Evolutionary conservation across 1,140 invertebrate genomes (phyloP).

Genomic region (Leptinotarsa undecemlineata): DNA sequence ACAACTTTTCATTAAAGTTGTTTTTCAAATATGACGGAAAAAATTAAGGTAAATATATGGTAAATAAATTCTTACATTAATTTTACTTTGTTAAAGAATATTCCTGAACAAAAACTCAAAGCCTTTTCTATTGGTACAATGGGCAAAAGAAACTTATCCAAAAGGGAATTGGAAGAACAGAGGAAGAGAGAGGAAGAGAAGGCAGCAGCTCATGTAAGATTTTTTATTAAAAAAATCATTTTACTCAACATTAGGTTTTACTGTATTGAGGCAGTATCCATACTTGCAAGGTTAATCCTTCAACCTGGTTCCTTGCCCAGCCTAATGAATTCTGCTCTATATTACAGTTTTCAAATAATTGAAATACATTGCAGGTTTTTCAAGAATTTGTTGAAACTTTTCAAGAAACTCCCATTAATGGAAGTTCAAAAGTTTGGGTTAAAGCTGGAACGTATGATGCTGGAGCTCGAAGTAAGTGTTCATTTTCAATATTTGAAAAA

Average conservation of each 20-base stretch:
- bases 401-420: slow-evolving; percentile 80
- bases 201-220: slow-evolving; percentile 74
- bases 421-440: slow-evolving; percentile 90
- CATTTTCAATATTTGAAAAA: slow-evolving; percentile 1
- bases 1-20: background rate
- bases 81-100: slow-evolving; percentile 47
- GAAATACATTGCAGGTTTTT: slow-evolving; percentile 71
- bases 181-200: slow-evolving; percentile 89
- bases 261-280: too few species aligned
- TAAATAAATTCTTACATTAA: background rate
- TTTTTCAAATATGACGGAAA: background rate
- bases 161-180: slow-evolving; percentile 85
- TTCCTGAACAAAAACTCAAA: slow-evolving; percentile 76
- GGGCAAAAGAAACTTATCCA: slow-evolving; percentile 78
- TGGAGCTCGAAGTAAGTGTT: slow-evolving; percentile 78
- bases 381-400: slow-evolving; percentile 98
- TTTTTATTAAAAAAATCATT: background rate
- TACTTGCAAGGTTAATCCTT: too few species aligned
- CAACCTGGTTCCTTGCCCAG: too few species aligned
- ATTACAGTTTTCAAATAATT: background rate
- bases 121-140: slow-evolving; percentile 83
- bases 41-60: background rate
- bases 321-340: too few species aligned
- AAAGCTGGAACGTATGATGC: slow-evolving; percentile 96
- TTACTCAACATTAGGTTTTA: background rate